These are phyloP conservation scores for Labrus mixtus DNA, from an alignment of 2,113 vertebrate genomes.

Conservation along the genomic window DNA sequence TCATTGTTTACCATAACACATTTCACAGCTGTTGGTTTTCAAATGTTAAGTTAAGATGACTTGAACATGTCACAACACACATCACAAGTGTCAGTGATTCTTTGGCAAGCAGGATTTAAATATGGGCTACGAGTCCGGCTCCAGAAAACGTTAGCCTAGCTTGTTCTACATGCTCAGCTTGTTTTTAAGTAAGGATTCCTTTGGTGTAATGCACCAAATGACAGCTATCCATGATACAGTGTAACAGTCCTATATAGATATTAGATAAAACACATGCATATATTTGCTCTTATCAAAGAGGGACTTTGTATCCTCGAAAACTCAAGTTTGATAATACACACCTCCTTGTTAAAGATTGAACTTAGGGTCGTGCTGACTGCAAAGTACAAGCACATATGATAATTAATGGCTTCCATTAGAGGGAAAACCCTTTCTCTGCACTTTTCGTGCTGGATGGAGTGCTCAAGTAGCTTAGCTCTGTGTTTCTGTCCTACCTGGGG, in stretches of 20 bases:
- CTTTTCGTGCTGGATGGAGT: conserved; percentile 73
- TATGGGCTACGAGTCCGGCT: neutral
- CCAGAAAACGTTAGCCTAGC: neutral
- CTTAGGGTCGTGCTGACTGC: conserved; percentile 60
- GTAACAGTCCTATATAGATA: too few relatives aligned
- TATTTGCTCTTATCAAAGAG: neutral
- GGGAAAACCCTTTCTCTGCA: conserved; percentile 76
- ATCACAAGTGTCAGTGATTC: too few relatives aligned
- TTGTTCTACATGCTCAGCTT: neutral
- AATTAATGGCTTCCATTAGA: conserved; percentile 76
- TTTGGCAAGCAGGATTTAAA: too few relatives aligned
- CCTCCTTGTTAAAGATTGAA: conserved; percentile 35
- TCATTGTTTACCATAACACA: too few relatives aligned
- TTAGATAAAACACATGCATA: neutral
- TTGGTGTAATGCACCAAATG: too few relatives aligned
- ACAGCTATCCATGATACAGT: too few relatives aligned
- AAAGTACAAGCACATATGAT: conserved; percentile 64
- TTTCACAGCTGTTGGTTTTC: too few relatives aligned
- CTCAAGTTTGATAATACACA: conserved; percentile 29
- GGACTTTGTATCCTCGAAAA: neutral
- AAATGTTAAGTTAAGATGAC: too few relatives aligned
- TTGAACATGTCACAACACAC: too few relatives aligned
- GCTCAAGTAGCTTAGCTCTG: conserved; percentile 73
- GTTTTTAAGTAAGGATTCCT: neutral
- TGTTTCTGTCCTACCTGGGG: conserved; percentile 71